Percentiles rank a stretch among this genome's conserved stretches.
These are phyloP conservation scores for Sebastes cheni DNA, from an alignment of 2,797 vertebrate genomes.

Conservation along the genomic window DNA sequence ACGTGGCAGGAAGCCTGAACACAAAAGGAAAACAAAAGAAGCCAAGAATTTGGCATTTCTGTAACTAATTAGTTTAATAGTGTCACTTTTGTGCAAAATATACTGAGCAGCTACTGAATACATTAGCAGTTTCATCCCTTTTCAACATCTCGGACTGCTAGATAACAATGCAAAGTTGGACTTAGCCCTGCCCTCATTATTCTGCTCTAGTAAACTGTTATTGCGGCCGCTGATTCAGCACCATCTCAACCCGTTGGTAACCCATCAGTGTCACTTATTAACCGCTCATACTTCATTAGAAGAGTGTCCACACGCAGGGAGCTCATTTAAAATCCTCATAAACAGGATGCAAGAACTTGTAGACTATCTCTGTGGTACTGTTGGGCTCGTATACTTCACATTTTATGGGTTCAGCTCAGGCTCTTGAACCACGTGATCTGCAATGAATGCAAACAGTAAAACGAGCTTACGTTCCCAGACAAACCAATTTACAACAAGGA, in stretches of 20 bases:
- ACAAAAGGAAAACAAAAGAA: not conserved
- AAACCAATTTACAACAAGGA: not conserved
- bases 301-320: not conserved
- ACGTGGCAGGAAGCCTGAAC: not conserved
- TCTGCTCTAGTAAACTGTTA: constrained; percentile 32
- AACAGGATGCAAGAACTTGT: not conserved
- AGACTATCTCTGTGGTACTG: not conserved
- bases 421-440: not conserved
- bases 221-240: constrained; percentile 64
- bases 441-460: not conserved
- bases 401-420: not conserved
- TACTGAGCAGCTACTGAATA: not conserved
- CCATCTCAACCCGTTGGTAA: not conserved
- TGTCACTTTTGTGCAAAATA: not conserved
- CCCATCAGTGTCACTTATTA: constrained; percentile 57
- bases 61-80: not conserved
- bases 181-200: constrained; percentile 20
- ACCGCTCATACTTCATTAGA: constrained; percentile 19
- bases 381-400: not conserved
- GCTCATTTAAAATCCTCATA: constrained; percentile 10
- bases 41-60: not conserved
- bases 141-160: not conserved
- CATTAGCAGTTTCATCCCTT: not conserved
- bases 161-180: constrained; percentile 4
- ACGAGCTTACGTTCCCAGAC: not conserved